Base-by-base conservation (phyloP, 2,113 vertebrate species). In the Lepisosteus oculatus region DNA sequence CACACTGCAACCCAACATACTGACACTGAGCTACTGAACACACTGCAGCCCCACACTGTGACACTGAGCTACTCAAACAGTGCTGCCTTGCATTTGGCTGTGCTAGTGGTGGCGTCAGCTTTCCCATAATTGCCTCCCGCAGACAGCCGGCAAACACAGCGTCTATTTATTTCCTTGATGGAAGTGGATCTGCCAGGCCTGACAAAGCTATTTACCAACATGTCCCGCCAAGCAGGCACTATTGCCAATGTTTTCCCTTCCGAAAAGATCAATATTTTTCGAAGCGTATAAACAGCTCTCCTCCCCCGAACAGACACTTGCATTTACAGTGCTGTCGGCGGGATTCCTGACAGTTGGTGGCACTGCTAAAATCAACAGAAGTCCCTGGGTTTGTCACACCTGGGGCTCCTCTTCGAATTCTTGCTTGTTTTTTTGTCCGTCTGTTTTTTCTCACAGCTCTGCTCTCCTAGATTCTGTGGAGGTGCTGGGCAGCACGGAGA, bases 181-280 rank as follows among this genome's bases (percentile, higher is more conserved):
- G 78, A 72, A 74, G 81, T 51, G 78, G 81, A 72, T 81, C 83
- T 65, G 70, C 77, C 87, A 82, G 85, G 83, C 81, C 85, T 87
- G 86, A 91, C 86, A 88, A 78, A 84, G 87, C 84, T 87, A 84
- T 87, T 88, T 88, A 87, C 84, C 82, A 82, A 84, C 78, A 80
- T 69, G 76, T 73, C 77, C 79, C 75, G 81, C 72, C 71, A 76
- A 71, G 79, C 84, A 69, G 80, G 74, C 79, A 75, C 84, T 80
- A 84, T 81, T 69, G 75, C 81, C 88, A 87, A 88, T 90, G 85
- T 90, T 88, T 89, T 88, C 85, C 82, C 84, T 88, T 87, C 85
- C 83, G 87, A 84, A 80, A 84, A 87, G 88, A 90, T 92, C 89
- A 88, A 92, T 92, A 90, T 87, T 87, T 90, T 90, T 89, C 84